phyloP scores from a whole-genome alignment of 1,140 invertebrate species.

The Eueides isabella region DNA sequence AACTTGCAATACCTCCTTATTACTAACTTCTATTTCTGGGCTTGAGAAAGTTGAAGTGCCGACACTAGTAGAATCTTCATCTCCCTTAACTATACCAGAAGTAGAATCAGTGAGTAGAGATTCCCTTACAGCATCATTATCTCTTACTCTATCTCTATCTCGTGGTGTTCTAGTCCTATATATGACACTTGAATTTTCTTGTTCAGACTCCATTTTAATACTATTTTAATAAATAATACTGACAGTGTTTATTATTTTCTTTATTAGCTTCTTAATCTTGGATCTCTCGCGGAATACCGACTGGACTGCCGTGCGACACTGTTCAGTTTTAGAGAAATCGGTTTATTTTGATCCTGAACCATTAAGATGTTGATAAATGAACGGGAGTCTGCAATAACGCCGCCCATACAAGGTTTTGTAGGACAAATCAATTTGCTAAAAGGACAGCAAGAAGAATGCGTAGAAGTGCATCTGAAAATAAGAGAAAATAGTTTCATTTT shows the following conservation, averaged over 20 bases:
- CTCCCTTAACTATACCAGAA: slow-evolving; percentile 69
- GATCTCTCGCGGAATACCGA: slow-evolving; percentile 78
- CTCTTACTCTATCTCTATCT: slow-evolving; percentile 44
- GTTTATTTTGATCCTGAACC: slow-evolving; percentile 74
- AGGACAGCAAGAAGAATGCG: neutral
- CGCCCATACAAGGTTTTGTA: slow-evolving; percentile 57
- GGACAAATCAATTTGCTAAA: neutral
- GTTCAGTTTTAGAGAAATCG: slow-evolving; percentile 71
- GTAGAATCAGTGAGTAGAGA: slow-evolving; percentile 71
- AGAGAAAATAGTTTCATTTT: neutral
- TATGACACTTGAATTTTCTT: slow-evolving; percentile 50
- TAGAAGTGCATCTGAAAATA: slow-evolving; percentile 30
- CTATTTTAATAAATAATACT: slow-evolving; percentile 62
- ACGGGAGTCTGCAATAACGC: slow-evolving; percentile 38
- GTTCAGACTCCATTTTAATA: slow-evolving; percentile 60
- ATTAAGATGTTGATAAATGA: slow-evolving; percentile 64
- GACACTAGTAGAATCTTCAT: slow-evolving; percentile 61
- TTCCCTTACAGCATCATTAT: slow-evolving; percentile 53
- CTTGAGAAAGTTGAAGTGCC: slow-evolving; percentile 64
- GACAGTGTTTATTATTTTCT: slow-evolving; percentile 41
- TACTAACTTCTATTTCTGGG: slow-evolving; percentile 62
- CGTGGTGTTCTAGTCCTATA: slow-evolving; percentile 56
- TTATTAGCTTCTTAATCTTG: slow-evolving; percentile 76
- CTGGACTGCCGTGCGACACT: slow-evolving; percentile 71
- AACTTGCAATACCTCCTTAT: slow-evolving; percentile 45